Percentiles rank a stretch among this genome's conserved stretches.
Evolutionary conservation across 2,888 invertebrate genomes (phyloP).

Genomic region (Pristionchus japonicus): DNA sequence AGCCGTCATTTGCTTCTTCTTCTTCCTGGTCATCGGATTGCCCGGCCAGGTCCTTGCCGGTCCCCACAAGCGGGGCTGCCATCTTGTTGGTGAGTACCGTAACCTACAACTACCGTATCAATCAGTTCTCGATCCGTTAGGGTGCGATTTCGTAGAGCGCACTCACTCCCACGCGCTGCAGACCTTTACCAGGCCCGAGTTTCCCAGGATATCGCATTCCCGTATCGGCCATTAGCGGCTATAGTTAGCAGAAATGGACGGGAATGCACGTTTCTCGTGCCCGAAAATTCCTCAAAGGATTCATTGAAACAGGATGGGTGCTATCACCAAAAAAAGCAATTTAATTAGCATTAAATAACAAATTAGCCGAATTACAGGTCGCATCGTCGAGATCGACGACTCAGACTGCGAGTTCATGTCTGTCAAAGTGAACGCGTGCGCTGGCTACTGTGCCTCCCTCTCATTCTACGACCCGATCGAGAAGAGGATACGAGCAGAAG

Average conservation of each 20-base stretch:
- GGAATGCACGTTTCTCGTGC: no score
- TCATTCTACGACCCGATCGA: conserved; percentile 3
- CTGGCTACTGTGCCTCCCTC: neutral
- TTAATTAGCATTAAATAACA: no score
- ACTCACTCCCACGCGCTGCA: neutral
- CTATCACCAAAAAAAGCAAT: no score
- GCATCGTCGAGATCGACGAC: conserved; percentile 26
- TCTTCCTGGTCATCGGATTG: neutral
- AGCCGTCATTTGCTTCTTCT: neutral
- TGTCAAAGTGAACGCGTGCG: conserved; percentile 13
- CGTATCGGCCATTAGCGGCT: no score
- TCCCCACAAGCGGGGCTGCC: neutral
- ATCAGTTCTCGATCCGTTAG: no score
- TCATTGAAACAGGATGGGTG: neutral
- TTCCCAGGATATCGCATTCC: no score
- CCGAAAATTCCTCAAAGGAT: neutral
- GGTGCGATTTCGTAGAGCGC: neutral
- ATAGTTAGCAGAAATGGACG: no score
- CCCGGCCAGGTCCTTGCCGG: neutral
- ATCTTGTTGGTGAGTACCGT: conserved; percentile 12
- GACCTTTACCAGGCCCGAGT: neutral
- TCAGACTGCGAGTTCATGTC: conserved; percentile 21
- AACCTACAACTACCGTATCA: no score
- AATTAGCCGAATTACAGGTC: neutral
- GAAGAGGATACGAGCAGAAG: neutral